Evolutionary conservation across 1,140 invertebrate genomes (phyloP).

Genomic region (Globodera rostochiensis): DNA sequence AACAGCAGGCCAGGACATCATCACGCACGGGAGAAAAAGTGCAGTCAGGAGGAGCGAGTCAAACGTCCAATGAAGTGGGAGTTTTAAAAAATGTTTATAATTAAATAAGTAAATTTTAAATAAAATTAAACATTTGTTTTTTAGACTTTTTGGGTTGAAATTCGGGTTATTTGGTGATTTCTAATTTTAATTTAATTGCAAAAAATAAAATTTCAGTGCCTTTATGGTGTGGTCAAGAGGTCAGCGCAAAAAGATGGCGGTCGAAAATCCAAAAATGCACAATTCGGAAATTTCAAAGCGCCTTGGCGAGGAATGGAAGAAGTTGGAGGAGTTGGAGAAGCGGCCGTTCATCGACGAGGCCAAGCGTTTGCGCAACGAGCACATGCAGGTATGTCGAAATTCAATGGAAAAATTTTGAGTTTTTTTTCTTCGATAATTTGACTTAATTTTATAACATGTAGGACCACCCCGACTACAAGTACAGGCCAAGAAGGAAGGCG

Average conservation of each 20-base stretch:
- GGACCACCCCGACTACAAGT: slow-evolving; percentile 30
- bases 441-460: slow-evolving; percentile 67
- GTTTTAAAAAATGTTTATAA: not conserved
- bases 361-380: slow-evolving; percentile 80
- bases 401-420: not conserved
- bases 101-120: not conserved
- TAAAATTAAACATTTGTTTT: not conserved
- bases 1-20: not conserved
- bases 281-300: slow-evolving; percentile 93
- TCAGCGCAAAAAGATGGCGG: slow-evolving; percentile 77
- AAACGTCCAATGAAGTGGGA: slow-evolving; percentile 87
- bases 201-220: slow-evolving; percentile 71
- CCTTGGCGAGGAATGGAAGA: slow-evolving; percentile 91
- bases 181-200: not conserved
- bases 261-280: slow-evolving; percentile 96
- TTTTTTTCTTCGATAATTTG: not conserved
- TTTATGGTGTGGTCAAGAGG: slow-evolving; percentile 99
- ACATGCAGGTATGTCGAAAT: slow-evolving; percentile 72
- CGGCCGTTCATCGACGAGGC: slow-evolving; percentile 96
- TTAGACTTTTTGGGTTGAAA: not conserved
- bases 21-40: slow-evolving; percentile 1
- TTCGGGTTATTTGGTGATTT: not conserved
- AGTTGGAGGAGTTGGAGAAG: slow-evolving; percentile 89
- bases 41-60: slow-evolving; percentile 74
- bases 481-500: slow-evolving; percentile 21